Percentiles rank a stretch among this genome's conserved stretches.
Conservation (phyloP, 2,888 invertebrate genomes). For the Drosophila pseudotalamancana region DNA sequence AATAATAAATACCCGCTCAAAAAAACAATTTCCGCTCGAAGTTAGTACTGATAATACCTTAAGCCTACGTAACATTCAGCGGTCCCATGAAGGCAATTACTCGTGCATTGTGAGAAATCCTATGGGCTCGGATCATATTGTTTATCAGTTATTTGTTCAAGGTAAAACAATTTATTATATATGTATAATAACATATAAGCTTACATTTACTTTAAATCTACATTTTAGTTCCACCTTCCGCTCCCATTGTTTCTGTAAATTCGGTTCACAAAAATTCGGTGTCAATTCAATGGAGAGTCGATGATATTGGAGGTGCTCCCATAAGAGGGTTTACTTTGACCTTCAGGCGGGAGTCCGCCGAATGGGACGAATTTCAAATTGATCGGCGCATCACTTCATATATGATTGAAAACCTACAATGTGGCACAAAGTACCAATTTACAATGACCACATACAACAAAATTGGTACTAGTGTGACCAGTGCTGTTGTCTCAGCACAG, state of each 20-base stretch:
- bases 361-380: slow-evolving; percentile 86
- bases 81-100: slow-evolving; percentile 86
- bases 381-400: slow-evolving; percentile 86
- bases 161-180: slow-evolving; percentile 82
- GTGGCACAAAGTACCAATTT: slow-evolving; percentile 91
- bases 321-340: slow-evolving; percentile 86
- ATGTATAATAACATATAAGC: too few species aligned
- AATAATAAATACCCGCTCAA: slow-evolving; percentile 83
- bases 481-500: slow-evolving; percentile 88
- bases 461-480: slow-evolving; percentile 90
- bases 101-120: slow-evolving; percentile 86
- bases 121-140: slow-evolving; percentile 85
- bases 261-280: slow-evolving; percentile 85
- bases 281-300: slow-evolving; percentile 85
- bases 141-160: slow-evolving; percentile 86
- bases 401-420: slow-evolving; percentile 89
- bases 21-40: slow-evolving; percentile 82
- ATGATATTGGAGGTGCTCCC: slow-evolving; percentile 86
- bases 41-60: slow-evolving; percentile 85
- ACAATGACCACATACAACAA: slow-evolving; percentile 90
- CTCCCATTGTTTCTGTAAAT: slow-evolving; percentile 85
- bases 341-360: slow-evolving; percentile 85
- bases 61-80: slow-evolving; percentile 85
- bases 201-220: background rate
- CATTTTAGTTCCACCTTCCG: slow-evolving; percentile 86